A percentile compares a stretch with the other conserved stretches of the same genome.
Evolutionary conservation across 1,140 invertebrate species (phyloP).

Genomic region (Geopemphigus sp.): DNA sequence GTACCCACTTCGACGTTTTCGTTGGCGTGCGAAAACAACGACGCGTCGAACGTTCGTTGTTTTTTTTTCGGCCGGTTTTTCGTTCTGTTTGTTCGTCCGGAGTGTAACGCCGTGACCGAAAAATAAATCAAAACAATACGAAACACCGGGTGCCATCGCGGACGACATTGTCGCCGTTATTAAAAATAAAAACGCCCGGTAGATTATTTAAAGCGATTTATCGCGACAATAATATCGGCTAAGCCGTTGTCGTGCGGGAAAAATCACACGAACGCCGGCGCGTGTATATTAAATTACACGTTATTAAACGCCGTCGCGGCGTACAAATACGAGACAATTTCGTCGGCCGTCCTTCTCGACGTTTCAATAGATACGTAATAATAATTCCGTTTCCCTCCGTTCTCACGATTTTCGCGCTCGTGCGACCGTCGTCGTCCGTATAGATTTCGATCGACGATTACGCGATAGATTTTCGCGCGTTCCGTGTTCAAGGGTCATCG

Average conservation of each 20-base stretch:
- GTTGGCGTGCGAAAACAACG: too few relatives aligned
- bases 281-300: neutral
- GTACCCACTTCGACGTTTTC: too few relatives aligned
- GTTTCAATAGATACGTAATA: too few relatives aligned
- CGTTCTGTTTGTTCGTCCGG: neutral
- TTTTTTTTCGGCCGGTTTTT: neutral
- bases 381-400: neutral
- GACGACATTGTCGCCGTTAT: neutral
- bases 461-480: too few relatives aligned
- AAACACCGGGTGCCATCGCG: neutral
- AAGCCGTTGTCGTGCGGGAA: neutral
- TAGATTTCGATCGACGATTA: neutral
- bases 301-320: neutral
- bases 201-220: slow-evolving; percentile 9
- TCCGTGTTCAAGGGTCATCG: too few relatives aligned
- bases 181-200: neutral
- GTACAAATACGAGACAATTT: slow-evolving; percentile 2
- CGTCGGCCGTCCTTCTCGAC: neutral
- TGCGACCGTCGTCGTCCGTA: neutral
- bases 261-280: too few relatives aligned
- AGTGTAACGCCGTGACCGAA: neutral
- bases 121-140: slow-evolving; percentile 6
- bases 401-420: neutral
- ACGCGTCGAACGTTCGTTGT: too few relatives aligned
- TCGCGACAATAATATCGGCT: neutral